phyloP scores from a whole-genome alignment of 2,113 vertebrate species.

The Chelonoidis abingdonii region DNA sequence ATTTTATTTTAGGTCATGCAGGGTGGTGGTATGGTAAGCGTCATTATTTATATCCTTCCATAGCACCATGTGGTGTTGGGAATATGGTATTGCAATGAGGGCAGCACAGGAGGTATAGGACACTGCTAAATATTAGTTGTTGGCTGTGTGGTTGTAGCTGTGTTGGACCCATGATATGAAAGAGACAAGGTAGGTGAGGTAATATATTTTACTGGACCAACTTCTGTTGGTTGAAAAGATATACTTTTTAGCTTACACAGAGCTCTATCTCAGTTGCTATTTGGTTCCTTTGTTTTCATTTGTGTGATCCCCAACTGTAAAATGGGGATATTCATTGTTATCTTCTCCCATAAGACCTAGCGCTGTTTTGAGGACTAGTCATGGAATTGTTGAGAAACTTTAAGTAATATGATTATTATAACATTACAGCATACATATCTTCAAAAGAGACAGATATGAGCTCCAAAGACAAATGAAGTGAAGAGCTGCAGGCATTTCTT shows the following conservation, averaged over 20 bases:
- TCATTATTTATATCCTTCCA: neutral
- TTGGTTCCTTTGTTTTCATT: neutral
- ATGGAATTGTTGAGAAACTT: neutral
- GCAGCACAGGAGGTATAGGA: neutral
- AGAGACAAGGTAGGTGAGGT: neutral
- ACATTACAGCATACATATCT: neutral
- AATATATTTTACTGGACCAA: neutral
- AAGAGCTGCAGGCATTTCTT: neutral
- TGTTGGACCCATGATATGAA: neutral
- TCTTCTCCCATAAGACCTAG: neutral
- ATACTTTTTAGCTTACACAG: neutral
- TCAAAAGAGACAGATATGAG: neutral
- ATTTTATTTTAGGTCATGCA: neutral
- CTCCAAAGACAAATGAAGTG: neutral
- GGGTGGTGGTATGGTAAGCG: neutral
- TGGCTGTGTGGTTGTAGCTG: neutral
- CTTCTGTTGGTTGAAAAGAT: neutral
- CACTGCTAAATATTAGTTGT: neutral
- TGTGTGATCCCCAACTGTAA: neutral
- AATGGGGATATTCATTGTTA: neutral
- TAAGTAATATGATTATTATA: neutral
- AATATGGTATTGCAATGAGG: neutral
- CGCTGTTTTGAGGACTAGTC: neutral
- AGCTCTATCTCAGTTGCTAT: neutral
- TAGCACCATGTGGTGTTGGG: neutral